These are phyloP conservation scores for Dunckerocampus dactyliophorus DNA, from an alignment of 2,113 vertebrate genomes.

Conservation along the genomic window DNA sequence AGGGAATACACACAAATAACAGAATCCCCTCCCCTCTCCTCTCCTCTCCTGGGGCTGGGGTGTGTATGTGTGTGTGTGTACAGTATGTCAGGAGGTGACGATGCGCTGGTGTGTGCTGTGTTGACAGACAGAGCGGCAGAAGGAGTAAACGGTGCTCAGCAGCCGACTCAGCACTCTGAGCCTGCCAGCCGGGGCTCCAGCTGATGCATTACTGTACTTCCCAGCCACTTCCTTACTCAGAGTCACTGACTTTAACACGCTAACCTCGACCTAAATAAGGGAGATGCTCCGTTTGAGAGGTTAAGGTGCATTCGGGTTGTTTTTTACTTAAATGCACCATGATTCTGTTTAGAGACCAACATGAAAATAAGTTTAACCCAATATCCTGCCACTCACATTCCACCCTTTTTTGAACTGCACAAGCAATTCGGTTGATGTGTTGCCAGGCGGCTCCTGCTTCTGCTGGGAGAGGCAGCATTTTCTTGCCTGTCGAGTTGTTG, in stretches of 20 bases:
- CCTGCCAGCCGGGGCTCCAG: not conserved
- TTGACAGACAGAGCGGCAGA: slow-evolving; percentile 45
- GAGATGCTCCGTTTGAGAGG: not conserved
- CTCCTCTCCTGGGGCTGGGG: slow-evolving; percentile 5
- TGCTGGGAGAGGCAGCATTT: no score
- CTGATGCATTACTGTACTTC: slow-evolving; percentile 33
- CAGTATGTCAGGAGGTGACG: slow-evolving; percentile 19
- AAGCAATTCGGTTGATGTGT: slow-evolving; percentile 2
- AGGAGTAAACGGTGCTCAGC: slow-evolving; percentile 23
- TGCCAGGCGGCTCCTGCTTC: not conserved
- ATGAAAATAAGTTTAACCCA: not conserved
- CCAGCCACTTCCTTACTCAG: slow-evolving; percentile 29
- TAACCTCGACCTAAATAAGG: not conserved
- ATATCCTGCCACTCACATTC: not conserved
- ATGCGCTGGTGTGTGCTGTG: slow-evolving; percentile 31
- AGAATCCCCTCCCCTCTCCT: no score
- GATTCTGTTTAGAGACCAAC: not conserved
- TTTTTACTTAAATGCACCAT: slow-evolving; percentile 13
- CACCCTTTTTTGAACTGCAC: slow-evolving; percentile 5
- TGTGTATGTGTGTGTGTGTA: slow-evolving; percentile 27
- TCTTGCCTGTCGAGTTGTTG: slow-evolving; percentile 4
- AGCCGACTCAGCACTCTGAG: slow-evolving; percentile 56
- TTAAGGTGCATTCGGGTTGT: not conserved
- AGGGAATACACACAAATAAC: slow-evolving; percentile 12
- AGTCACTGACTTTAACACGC: slow-evolving; percentile 9